Conservation (phyloP, 2,797 vertebrate species). For the Acomys russatus region DNA sequence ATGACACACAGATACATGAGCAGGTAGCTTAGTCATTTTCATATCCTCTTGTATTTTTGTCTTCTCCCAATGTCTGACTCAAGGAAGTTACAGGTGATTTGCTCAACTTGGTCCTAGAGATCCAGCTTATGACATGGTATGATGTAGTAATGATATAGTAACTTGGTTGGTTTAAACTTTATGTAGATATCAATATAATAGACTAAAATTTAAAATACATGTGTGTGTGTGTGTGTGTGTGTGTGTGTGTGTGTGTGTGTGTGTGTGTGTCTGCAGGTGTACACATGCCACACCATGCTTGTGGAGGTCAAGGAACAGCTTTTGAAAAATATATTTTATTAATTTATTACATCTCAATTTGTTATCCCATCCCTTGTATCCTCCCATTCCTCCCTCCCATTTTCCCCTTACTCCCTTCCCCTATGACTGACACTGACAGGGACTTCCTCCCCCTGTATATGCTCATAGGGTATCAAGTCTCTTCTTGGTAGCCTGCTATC, state of each 20-base stretch:
- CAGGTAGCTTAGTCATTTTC: neutral
- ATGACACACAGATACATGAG: neutral
- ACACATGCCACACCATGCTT: neutral
- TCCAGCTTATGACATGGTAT: neutral
- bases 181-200: neutral
- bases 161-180: neutral
- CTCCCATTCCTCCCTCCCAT: no score
- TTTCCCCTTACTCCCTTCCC: no score
- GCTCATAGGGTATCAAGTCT: no score
- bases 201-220: neutral
- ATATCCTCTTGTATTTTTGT: neutral
- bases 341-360: no score
- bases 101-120: constrained; percentile 14
- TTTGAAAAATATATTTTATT: neutral
- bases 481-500: no score
- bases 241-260: neutral
- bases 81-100: neutral
- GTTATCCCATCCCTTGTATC: no score
- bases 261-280: neutral
- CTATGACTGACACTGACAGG: no score
- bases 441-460: no score
- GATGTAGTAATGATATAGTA: neutral
- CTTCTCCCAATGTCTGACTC: neutral
- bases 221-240: neutral
- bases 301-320: neutral